Evolutionary conservation across 2,113 vertebrate species (phyloP).

Genomic region (Odontesthes bonariensis): DNA sequence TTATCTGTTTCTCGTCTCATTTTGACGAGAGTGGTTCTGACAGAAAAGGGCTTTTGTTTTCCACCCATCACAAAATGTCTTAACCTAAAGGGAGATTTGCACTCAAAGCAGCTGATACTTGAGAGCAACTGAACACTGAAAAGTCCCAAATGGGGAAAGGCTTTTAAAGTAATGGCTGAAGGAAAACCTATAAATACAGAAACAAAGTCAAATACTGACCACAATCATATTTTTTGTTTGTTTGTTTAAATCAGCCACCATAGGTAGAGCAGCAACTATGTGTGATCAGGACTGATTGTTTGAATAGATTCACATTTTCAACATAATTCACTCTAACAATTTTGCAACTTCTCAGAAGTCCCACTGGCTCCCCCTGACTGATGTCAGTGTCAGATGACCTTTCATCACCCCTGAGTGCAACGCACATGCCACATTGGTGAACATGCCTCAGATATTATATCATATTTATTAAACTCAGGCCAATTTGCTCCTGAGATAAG

Average conservation of each 20-base stretch:
- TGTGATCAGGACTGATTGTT: not conserved
- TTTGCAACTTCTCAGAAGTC: not conserved
- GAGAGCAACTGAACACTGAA: slow-evolving; percentile 13
- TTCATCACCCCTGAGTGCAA: not conserved
- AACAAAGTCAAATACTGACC: too few relatives aligned
- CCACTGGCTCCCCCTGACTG: not conserved
- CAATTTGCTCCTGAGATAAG: not conserved
- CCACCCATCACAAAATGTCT: slow-evolving; percentile 26
- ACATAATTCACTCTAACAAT: too few relatives aligned
- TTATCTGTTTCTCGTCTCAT: too few relatives aligned
- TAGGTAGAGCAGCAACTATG: not conserved
- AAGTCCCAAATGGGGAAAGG: slow-evolving; percentile 13
- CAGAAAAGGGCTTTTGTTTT: slow-evolving; percentile 20
- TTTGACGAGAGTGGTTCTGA: too few relatives aligned
- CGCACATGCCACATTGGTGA: not conserved
- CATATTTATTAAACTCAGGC: not conserved
- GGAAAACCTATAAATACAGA: not conserved
- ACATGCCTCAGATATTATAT: not conserved
- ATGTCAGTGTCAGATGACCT: not conserved
- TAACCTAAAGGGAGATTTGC: slow-evolving; percentile 39
- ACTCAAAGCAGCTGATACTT: slow-evolving; percentile 26
- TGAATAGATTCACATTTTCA: not conserved
- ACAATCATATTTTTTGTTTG: not conserved
- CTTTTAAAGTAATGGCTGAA: slow-evolving; percentile 11
- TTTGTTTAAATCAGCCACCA: not conserved